Percentiles rank a stretch among this genome's conserved stretches.
Evolutionary conservation across 2,888 invertebrate species (phyloP).

Genomic region (Polydrusus tereticollis): DNA sequence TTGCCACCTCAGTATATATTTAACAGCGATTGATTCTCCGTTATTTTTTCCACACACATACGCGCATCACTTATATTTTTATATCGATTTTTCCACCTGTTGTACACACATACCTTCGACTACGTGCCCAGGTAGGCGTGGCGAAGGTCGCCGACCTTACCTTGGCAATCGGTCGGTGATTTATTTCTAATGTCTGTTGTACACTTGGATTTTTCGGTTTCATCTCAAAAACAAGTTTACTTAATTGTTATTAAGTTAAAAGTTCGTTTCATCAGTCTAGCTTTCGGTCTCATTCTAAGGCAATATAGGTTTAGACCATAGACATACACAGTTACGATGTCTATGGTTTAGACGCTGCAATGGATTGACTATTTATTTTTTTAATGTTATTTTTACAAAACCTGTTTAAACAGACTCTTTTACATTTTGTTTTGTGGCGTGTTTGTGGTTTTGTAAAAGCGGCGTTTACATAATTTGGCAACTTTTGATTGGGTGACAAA

Average conservation of each 20-base stretch:
- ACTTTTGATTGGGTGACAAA: too few relatives aligned
- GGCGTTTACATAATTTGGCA: too few relatives aligned
- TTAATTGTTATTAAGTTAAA: too few relatives aligned
- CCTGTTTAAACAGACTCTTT: neutral
- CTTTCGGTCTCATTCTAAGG: too few relatives aligned
- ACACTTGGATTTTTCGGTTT: neutral
- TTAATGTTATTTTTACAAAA: neutral
- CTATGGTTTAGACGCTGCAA: neutral
- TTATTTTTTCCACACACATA: neutral
- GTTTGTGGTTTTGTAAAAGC: too few relatives aligned
- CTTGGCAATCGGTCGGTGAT: conserved; percentile 9
- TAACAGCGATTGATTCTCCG: neutral
- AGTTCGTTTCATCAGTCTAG: too few relatives aligned
- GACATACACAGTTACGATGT: too few relatives aligned
- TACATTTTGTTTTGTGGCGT: too few relatives aligned
- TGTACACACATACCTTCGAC: conserved; percentile 10
- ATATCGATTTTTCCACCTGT: conserved; percentile 18
- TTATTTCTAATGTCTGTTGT: conserved; percentile 5
- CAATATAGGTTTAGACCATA: too few relatives aligned
- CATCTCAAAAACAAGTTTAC: neutral
- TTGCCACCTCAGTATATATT: neutral
- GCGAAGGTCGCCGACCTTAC: conserved; percentile 29
- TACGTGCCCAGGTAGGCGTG: conserved; percentile 23
- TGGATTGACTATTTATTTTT: neutral
- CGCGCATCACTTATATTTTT: neutral